phyloP scores from a whole-genome alignment of 2,113 vertebrate species.

The Anoura caudifer region DNA sequence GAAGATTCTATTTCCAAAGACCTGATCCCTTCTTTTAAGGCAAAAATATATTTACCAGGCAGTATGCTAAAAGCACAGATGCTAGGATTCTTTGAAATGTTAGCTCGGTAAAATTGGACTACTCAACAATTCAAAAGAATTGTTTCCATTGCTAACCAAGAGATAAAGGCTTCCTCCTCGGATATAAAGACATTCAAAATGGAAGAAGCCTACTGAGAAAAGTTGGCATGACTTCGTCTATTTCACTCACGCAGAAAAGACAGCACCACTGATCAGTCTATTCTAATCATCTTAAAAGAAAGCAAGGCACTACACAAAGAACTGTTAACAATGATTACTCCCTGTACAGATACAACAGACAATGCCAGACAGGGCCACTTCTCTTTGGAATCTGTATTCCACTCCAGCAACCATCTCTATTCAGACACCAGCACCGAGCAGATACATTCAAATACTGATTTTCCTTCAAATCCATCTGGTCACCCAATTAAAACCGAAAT shows the following conservation, averaged over 20 bases:
- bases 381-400: neutral
- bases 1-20: constrained; percentile 35
- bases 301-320: constrained; percentile 39
- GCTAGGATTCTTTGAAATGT: constrained; percentile 29
- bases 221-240: neutral
- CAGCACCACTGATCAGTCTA: neutral
- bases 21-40: constrained; percentile 30
- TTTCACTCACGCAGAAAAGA: constrained; percentile 6
- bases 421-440: neutral
- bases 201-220: constrained; percentile 5
- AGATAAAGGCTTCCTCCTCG: neutral
- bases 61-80: constrained; percentile 10
- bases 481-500: constrained; percentile 48
- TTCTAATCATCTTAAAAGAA: constrained; percentile 42
- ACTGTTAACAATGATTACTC: constrained; percentile 26
- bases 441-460: neutral
- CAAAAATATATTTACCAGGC: constrained; percentile 10
- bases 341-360: neutral
- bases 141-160: neutral
- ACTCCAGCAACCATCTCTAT: neutral
- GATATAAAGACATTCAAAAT: constrained; percentile 9
- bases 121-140: constrained; percentile 20
- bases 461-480: constrained; percentile 21
- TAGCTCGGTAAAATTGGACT: constrained; percentile 26
- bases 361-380: constrained; percentile 14